phyloP scores from a whole-genome alignment of 2,888 invertebrate species.

The Drosophila melanosoma region DNA sequence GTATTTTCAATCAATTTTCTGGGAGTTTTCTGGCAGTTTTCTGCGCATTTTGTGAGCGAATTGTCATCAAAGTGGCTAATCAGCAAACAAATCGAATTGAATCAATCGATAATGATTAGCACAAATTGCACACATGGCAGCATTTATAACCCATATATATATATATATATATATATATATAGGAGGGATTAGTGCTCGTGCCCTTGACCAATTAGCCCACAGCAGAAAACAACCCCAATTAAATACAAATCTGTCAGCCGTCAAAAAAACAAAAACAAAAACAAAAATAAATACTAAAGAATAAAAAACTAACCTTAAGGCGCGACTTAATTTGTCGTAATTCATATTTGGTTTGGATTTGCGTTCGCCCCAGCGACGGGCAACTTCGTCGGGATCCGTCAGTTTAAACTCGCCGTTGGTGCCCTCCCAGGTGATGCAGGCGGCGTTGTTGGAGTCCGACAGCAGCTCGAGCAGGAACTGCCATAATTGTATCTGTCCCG shows the following conservation, averaged over 20 bases:
- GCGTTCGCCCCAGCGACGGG: constrained; percentile 98
- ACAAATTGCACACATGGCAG: constrained; percentile 77
- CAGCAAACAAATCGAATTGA: constrained; percentile 59
- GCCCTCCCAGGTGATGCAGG: constrained; percentile 99
- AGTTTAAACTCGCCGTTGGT: constrained; percentile 99
- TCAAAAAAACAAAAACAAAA: not conserved
- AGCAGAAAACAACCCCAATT: constrained; percentile 49
- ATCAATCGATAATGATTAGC: constrained; percentile 54
- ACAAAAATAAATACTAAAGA: not conserved
- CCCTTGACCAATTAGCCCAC: constrained; percentile 65
- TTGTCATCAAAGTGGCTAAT: constrained; percentile 75
- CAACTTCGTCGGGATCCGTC: constrained; percentile 99
- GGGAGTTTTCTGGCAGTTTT: constrained; percentile 43
- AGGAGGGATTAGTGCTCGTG: constrained; percentile 7
- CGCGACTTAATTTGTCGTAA: constrained; percentile 99
- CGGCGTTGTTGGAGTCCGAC: constrained; percentile 97
- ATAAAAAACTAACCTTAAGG: constrained; percentile 90
- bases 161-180: not conserved
- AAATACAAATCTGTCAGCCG: constrained; percentile 3
- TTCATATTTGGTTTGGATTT: constrained; percentile 99
- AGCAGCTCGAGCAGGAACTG: constrained; percentile 98
- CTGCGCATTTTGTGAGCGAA: constrained; percentile 44
- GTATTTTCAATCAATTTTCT: constrained; percentile 9
- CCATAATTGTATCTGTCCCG: constrained; percentile 99
- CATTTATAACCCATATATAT: constrained; percentile 45